Conservation (phyloP, 23 tunicate genomes). For the Diplosoma virens region DNA sequence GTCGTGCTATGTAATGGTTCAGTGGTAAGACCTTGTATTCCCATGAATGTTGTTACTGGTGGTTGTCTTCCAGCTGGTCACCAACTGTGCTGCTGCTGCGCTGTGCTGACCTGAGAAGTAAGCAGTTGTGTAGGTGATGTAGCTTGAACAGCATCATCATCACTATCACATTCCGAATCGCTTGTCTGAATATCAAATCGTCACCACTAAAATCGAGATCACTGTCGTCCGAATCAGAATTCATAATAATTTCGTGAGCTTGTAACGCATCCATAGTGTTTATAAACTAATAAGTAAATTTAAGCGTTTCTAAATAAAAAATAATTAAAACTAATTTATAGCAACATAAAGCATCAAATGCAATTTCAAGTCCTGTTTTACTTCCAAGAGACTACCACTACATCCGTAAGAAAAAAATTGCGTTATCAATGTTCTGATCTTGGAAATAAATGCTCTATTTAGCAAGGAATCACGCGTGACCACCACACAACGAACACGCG, state of each 20-base stretch:
- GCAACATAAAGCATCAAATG: no score
- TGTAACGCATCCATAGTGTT: no score
- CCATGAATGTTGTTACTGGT: background rate
- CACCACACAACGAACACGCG: no score
- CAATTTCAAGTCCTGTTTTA: no score
- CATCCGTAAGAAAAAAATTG: no score
- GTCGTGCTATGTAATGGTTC: background rate
- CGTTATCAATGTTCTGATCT: no score
- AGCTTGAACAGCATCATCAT: conserved; percentile 2
- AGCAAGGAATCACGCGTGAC: no score
- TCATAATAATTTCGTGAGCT: background rate
- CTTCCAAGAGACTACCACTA: no score
- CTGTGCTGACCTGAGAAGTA: background rate
- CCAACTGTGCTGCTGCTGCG: conserved; percentile 8
- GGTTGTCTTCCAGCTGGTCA: conserved; percentile 13
- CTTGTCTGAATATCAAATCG: background rate
- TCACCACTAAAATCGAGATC: background rate
- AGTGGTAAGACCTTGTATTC: conserved; percentile 13
- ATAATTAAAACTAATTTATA: no score
- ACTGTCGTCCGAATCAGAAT: conserved; percentile 9
- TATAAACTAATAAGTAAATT: no score
- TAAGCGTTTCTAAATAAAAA: no score
- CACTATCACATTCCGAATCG: conserved; percentile 7
- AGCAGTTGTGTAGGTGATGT: background rate
- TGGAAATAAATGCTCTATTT: no score